Evolutionary conservation across 2,113 vertebrate species (phyloP).

Genomic region (Perca flavescens): DNA sequence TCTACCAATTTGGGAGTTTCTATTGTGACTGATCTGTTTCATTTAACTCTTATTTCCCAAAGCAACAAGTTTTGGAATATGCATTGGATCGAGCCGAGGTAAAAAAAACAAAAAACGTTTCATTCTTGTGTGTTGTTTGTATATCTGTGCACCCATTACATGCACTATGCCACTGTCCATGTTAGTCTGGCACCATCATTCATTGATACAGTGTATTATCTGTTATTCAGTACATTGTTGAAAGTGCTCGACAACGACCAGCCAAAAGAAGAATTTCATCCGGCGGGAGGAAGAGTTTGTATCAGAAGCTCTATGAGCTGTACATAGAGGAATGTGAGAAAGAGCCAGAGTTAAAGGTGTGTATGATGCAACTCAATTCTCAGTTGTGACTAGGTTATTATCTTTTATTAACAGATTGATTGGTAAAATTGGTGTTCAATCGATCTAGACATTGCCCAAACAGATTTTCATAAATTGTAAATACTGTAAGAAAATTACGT

Average conservation of each 20-base stretch:
- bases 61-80: conserved; percentile 98
- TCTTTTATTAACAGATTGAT: background rate
- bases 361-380: conserved; percentile 26
- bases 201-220: conserved; percentile 1
- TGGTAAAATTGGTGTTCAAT: background rate
- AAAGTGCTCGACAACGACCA: conserved; percentile 97
- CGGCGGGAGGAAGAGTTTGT: conserved; percentile 94
- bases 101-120: conserved; percentile 56
- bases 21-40: conserved; percentile 15
- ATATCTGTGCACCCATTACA: background rate
- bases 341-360: conserved; percentile 98
- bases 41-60: conserved; percentile 49
- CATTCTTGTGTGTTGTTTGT: background rate
- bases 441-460: no score
- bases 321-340: conserved; percentile 99
- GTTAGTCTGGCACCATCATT: background rate
- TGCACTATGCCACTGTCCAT: background rate
- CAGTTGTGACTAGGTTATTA: conserved; percentile 16
- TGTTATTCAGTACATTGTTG: conserved; percentile 93
- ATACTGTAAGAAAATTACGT: background rate
- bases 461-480: background rate
- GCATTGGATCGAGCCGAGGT: conserved; percentile 99
- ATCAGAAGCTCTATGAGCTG: conserved; percentile 98
- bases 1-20: background rate
- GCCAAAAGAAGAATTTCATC: conserved; percentile 93